Evolutionary conservation across 2,113 vertebrate species (phyloP).

Genomic region (Aspidoscelis tigris): DNA sequence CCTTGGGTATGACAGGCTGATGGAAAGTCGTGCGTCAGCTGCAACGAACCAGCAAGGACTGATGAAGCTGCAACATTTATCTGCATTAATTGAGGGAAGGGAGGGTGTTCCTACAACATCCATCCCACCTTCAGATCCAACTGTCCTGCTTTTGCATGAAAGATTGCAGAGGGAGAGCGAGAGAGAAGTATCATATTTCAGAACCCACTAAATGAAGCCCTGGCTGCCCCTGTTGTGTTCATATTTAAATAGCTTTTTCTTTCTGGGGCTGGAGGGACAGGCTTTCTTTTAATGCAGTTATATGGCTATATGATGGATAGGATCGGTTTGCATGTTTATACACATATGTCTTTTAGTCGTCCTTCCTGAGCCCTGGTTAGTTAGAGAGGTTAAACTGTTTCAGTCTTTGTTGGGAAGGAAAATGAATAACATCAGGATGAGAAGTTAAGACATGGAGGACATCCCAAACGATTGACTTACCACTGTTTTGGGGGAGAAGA

Average conservation of each 20-base stretch:
- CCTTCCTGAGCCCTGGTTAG: neutral
- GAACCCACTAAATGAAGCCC: neutral
- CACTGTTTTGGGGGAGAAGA: too few relatives aligned
- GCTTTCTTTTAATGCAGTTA: neutral
- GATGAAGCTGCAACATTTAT: neutral
- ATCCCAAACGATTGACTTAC: too few relatives aligned
- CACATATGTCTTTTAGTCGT: neutral
- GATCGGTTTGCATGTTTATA: neutral
- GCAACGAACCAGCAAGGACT: slow-evolving; percentile 4
- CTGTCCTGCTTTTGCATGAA: neutral
- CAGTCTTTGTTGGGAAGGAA: neutral
- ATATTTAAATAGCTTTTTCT: neutral
- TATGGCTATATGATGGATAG: neutral
- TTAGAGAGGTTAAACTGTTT: neutral
- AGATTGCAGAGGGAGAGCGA: neutral
- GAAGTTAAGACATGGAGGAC: too few relatives aligned
- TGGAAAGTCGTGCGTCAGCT: neutral
- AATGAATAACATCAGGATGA: neutral
- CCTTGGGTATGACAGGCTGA: slow-evolving; percentile 31
- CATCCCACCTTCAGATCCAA: neutral
- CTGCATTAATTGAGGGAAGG: neutral
- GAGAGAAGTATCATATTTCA: too few relatives aligned
- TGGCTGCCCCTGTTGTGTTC: neutral
- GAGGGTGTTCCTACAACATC: neutral
- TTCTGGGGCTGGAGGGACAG: neutral